These are phyloP conservation scores for Andricus quercusramuli DNA, from an alignment of 2,888 invertebrate species.

Conservation along the genomic window DNA sequence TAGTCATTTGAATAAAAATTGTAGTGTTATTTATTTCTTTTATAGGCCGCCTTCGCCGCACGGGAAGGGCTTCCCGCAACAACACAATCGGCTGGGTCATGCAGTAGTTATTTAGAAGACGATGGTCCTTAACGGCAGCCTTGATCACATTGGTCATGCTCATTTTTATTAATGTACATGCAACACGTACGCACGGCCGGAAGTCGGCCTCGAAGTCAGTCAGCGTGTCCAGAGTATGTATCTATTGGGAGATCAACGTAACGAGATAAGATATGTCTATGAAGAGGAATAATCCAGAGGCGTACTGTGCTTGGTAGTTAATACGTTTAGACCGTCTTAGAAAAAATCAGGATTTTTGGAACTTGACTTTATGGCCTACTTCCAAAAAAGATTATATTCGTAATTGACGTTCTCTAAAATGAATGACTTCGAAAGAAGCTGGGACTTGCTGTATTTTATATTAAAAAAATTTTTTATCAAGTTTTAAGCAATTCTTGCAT, in stretches of 20 bases:
- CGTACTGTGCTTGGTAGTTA: constrained; percentile 16
- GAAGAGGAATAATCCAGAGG: not conserved
- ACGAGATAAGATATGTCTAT: not conserved
- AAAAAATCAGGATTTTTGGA: not conserved
- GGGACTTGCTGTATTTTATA: constrained; percentile 15
- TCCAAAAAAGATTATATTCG: constrained; percentile 5
- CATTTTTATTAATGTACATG: constrained; percentile 30
- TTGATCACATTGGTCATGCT: constrained; percentile 47
- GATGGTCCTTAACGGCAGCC: constrained; percentile 51
- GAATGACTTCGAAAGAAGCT: not conserved
- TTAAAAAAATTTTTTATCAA: not conserved
- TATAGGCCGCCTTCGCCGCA: constrained; percentile 87
- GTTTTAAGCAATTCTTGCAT: constrained; percentile 27
- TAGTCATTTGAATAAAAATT: not conserved
- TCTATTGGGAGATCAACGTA: constrained; percentile 13
- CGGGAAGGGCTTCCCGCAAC: constrained; percentile 90
- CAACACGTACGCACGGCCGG: constrained; percentile 17
- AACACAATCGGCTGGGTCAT: constrained; percentile 86
- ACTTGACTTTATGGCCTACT: not conserved
- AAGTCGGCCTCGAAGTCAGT: not conserved
- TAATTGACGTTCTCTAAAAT: not conserved
- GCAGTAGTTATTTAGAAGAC: constrained; percentile 60
- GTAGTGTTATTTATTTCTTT: constrained; percentile 53
- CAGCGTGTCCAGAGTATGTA: constrained; percentile 8
- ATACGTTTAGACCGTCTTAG: not conserved